phyloP scores from a whole-genome alignment of 2,888 invertebrate species.

The Diaperis boleti region DNA sequence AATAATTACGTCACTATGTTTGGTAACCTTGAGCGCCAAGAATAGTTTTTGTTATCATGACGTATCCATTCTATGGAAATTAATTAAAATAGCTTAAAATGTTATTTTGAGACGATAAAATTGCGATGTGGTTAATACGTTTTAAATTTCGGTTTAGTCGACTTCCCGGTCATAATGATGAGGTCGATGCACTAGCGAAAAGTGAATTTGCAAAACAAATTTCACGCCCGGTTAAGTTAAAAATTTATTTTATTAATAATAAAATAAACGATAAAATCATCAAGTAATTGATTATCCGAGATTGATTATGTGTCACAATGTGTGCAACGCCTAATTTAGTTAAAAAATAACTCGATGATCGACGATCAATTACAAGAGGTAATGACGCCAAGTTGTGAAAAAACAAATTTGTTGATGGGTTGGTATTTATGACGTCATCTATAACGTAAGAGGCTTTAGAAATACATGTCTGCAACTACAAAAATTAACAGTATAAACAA shows the following conservation, averaged over 20 bases:
- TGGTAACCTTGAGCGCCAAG: not conserved
- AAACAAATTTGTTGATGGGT: not conserved
- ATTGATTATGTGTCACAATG: conserved; percentile 16
- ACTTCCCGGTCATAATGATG: conserved; percentile 1
- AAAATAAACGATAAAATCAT: conserved; percentile 17
- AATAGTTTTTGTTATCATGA: conserved; percentile 13
- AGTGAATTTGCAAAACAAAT: conserved; percentile 25
- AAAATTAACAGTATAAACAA: too few relatives aligned
- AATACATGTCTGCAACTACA: too few relatives aligned
- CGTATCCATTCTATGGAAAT: too few relatives aligned
- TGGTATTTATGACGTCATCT: not conserved
- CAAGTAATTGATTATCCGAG: conserved; percentile 9
- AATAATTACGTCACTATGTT: conserved; percentile 21
- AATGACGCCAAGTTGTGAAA: not conserved
- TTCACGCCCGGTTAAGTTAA: conserved; percentile 2
- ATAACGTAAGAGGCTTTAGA: not conserved
- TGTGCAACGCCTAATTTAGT: not conserved
- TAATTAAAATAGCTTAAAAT: too few relatives aligned
- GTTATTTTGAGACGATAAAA: too few relatives aligned
- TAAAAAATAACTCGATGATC: conserved; percentile 1
- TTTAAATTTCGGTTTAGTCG: not conserved
- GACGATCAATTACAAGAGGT: conserved; percentile 2
- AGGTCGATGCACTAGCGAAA: conserved; percentile 11
- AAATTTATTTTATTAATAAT: conserved; percentile 8
- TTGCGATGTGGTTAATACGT: too few relatives aligned